Base-by-base conservation (phyloP, 2,113 vertebrate genomes). In the Xyrauchen texanus region DNA sequence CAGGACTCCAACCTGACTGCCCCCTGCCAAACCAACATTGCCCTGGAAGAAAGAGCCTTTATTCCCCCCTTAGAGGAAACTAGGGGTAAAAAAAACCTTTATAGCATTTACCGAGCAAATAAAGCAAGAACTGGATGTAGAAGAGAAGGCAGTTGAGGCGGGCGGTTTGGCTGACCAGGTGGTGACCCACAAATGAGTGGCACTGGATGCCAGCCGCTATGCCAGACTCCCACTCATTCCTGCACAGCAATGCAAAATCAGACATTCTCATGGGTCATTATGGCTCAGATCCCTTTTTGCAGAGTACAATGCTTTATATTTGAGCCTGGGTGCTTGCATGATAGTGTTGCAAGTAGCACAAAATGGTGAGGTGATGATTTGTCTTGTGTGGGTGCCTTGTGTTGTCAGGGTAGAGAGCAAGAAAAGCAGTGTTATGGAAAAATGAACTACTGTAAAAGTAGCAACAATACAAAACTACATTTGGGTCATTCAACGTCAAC, bases 91-190 rank as follows among this genome's bases (percentile, higher is more conserved):
- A 51, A 62, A 55, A 11, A 46, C 55, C 58, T 46, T 60, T 58
- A n/a, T 6, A 60, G 55, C 6, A 16, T 72, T 60, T 58, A 12
- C 55, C 4, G 13, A 60, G 42, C n/a, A 8, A 6, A 16, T 72
- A 58, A 3, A 46, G 12, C 7, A n/a, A 2, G 51, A 76, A 55
- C 62, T 45, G 63, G 51, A 65, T n/a, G 73, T 64, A 16, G 72
- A 61, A 75, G 47, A 76, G 47, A 64, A 16, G 34, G 51, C 7
- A 52, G 21, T 62, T 55, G 55, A 61, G 51, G 9, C 11, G 9
- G 53, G 78, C 44, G 75, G 21, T 79, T 86, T 81, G 67, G 81
- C 51, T 89, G 79, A 90, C 87, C 84, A 87, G 68, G 83, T 74
- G 49, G 61, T 6, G 76, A 90, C 86, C 83, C 77, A 0, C 12